phyloP scores from a whole-genome alignment of 64 coral and sea anemone species.

The Actinia tenebrosa region DNA sequence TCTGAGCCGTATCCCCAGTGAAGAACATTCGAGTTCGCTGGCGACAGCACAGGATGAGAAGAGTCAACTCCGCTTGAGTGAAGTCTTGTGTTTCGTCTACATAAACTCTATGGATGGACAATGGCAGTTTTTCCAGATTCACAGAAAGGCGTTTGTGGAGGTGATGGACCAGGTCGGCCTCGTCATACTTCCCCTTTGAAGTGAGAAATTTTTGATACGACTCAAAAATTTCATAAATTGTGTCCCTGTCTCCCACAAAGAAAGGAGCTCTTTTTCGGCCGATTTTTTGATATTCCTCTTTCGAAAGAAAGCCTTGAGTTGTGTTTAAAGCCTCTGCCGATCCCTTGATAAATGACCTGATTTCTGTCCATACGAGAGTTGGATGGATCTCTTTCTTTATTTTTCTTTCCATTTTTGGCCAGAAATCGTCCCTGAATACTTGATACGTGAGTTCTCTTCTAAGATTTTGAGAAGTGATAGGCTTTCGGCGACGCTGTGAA shows the following conservation, averaged over 20 bases:
- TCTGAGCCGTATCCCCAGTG: conserved; percentile 94
- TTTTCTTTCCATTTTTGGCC: conserved; percentile 48
- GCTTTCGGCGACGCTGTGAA: not conserved
- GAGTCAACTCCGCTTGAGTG: conserved; percentile 83
- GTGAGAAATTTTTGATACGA: conserved; percentile 40
- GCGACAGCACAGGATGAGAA: conserved; percentile 78
- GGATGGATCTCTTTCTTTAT: conserved; percentile 43
- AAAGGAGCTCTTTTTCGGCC: conserved; percentile 69
- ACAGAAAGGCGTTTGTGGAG: conserved; percentile 40
- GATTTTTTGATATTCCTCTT: conserved; percentile 50
- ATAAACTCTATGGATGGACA: conserved; percentile 84
- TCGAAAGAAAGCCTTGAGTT: conserved; percentile 35
- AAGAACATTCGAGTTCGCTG: conserved; percentile 81
- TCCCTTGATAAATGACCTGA: conserved; percentile 69
- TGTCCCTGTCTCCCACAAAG: conserved; percentile 55
- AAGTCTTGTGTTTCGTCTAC: conserved; percentile 99
- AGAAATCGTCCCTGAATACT: conserved; percentile 73
- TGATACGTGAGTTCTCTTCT: conserved; percentile 74
- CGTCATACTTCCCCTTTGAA: conserved; percentile 65
- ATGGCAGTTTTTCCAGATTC: not conserved
- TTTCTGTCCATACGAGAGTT: conserved; percentile 70
- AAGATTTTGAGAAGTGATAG: conserved; percentile 20
- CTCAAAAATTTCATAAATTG: conserved; percentile 53
- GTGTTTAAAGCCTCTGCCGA: conserved; percentile 60
- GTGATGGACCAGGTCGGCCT: conserved; percentile 54